These are phyloP conservation scores for Chaetodon trifasciatus DNA, from an alignment of 2,797 vertebrate genomes.

Conservation along the genomic window DNA sequence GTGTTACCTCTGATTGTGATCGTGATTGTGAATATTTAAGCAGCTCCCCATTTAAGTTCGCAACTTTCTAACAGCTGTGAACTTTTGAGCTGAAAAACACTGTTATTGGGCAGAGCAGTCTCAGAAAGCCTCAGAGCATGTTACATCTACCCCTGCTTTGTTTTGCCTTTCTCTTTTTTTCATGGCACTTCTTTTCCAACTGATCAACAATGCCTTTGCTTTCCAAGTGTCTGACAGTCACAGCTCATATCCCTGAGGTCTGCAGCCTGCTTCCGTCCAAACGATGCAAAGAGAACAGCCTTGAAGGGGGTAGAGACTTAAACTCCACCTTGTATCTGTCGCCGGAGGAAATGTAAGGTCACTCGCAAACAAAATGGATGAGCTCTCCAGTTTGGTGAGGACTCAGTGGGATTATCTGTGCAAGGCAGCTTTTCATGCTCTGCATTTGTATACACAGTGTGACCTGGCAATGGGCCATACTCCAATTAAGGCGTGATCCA, in stretches of 20 bases:
- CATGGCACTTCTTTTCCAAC: neutral
- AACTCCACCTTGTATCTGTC: constrained; percentile 14
- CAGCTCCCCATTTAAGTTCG: neutral
- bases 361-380: constrained; percentile 40
- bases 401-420: constrained; percentile 37
- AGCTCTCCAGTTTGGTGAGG: constrained; percentile 22
- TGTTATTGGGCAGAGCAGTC: neutral
- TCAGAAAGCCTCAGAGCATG: neutral
- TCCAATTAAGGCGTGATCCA: constrained; percentile 42
- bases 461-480: constrained; percentile 3
- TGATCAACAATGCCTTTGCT: neutral
- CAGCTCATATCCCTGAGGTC: neutral
- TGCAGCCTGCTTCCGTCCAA: neutral
- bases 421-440: constrained; percentile 23
- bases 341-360: constrained; percentile 30
- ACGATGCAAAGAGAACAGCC: constrained; percentile 1
- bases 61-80: neutral
- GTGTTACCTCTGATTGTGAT: neutral
- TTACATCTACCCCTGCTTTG: constrained; percentile 5
- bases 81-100: neutral
- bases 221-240: constrained; percentile 12
- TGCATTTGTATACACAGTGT: constrained; percentile 20
- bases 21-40: constrained; percentile 7
- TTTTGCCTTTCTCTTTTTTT: constrained; percentile 13
- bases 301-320: neutral